Conservation (phyloP, 2,888 invertebrate genomes). For the Micropterix aruncella region DNA sequence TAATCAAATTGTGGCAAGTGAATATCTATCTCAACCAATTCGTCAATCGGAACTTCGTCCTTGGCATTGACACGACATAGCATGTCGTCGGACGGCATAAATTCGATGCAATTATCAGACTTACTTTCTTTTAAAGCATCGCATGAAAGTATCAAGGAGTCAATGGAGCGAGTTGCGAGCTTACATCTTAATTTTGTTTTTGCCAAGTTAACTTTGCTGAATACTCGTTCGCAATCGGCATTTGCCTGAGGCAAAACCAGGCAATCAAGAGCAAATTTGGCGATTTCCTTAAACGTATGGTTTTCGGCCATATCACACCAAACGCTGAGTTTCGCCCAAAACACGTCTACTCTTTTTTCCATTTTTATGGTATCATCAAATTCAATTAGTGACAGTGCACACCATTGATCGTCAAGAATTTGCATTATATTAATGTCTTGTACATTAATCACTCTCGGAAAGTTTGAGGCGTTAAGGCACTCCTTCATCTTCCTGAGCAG, state of each 20-base stretch:
- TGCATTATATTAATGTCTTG: background rate
- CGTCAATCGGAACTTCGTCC: too few species aligned
- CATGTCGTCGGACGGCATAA: too few species aligned
- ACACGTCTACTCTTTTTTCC: conserved; percentile 3
- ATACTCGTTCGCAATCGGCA: conserved; percentile 13
- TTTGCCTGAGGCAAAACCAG: conserved; percentile 12
- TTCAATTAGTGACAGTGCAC: conserved; percentile 2
- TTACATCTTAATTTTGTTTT: conserved; percentile 12
- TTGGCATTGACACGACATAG: too few species aligned
- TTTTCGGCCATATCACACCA: conserved; percentile 3
- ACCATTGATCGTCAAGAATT: conserved; percentile 1
- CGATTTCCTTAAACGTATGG: conserved; percentile 5
- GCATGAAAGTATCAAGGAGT: too few species aligned
- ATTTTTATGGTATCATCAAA: conserved; percentile 2
- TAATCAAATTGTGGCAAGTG: too few species aligned
- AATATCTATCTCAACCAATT: too few species aligned
- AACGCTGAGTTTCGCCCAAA: conserved; percentile 3
- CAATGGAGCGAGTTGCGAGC: too few species aligned
- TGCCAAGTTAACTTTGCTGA: conserved; percentile 11
- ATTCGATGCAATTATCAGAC: too few species aligned
- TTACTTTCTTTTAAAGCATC: too few species aligned
- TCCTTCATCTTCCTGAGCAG: too few species aligned
- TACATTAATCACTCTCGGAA: conserved; percentile 3
- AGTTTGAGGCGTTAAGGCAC: conserved; percentile 1
- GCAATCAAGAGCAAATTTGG: conserved; percentile 10